These are phyloP conservation scores for Chouioia cunea DNA, from an alignment of 2,888 invertebrate genomes.

Conservation along the genomic window DNA sequence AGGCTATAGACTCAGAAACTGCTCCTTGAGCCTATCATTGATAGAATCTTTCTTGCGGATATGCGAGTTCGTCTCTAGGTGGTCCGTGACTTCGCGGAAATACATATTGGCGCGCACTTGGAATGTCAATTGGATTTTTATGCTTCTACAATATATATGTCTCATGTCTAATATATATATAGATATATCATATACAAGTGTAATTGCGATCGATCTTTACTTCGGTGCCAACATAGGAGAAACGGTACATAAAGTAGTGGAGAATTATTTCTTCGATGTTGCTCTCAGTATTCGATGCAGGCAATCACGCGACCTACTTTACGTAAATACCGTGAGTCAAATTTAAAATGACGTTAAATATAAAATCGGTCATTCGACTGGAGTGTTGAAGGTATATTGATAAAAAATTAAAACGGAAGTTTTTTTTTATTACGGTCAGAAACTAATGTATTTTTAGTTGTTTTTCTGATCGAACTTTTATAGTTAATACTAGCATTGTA, in stretches of 20 bases:
- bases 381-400: too few relatives aligned
- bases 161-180: too few relatives aligned
- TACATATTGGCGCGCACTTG: slow-evolving; percentile 6
- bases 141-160: not conserved
- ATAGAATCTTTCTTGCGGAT: slow-evolving; percentile 21
- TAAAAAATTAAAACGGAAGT: too few relatives aligned
- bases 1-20: not conserved
- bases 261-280: too few relatives aligned
- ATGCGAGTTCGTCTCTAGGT: slow-evolving; percentile 18
- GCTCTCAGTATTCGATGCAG: not conserved
- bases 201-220: slow-evolving; percentile 39
- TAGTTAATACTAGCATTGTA: too few relatives aligned
- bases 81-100: slow-evolving; percentile 42
- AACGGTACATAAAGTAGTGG: too few relatives aligned
- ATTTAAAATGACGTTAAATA: too few relatives aligned
- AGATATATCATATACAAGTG: not conserved
- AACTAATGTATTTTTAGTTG: too few relatives aligned
- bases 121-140: slow-evolving; percentile 33
- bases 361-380: too few relatives aligned
- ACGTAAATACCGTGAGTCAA: too few relatives aligned
- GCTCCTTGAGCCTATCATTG: slow-evolving; percentile 20
- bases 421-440: too few relatives aligned
- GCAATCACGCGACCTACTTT: slow-evolving; percentile 4
- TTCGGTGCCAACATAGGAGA: slow-evolving; percentile 1
- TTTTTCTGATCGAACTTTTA: too few relatives aligned